These are phyloP conservation scores for Pempheris klunzingeri DNA, from an alignment of 2,797 vertebrate species.

Conservation along the genomic window DNA sequence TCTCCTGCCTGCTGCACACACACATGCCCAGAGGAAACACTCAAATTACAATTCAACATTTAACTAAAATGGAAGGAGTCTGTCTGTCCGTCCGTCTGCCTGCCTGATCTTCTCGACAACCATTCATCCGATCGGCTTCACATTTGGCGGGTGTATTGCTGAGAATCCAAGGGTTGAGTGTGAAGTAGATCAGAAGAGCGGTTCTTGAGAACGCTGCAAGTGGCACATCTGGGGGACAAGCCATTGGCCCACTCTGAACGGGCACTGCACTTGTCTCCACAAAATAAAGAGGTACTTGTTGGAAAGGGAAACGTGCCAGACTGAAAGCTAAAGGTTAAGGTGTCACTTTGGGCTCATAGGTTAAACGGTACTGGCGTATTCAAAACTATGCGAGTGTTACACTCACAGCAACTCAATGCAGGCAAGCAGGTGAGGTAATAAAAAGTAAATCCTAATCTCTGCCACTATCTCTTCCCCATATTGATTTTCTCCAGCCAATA, in stretches of 20 bases:
- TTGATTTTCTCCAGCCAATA: constrained; percentile 80
- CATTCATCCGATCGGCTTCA: no score
- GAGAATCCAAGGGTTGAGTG: no score
- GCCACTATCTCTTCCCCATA: constrained; percentile 62
- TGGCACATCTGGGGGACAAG: no score
- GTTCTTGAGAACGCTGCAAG: no score
- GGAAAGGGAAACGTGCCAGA: constrained; percentile 15
- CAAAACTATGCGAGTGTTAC: constrained; percentile 26
- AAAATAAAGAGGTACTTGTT: constrained; percentile 34
- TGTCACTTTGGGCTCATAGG: constrained; percentile 8
- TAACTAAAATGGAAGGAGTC: no score
- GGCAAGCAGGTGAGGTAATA: constrained; percentile 43
- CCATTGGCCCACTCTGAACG: no score
- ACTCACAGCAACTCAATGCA: constrained; percentile 9
- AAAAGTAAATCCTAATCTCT: constrained; percentile 70
- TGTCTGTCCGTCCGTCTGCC: no score
- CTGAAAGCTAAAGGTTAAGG: constrained; percentile 2
- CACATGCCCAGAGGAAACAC: constrained; percentile 39
- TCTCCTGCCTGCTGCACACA: constrained; percentile 15
- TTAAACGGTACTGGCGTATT: background rate
- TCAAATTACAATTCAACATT: constrained; percentile 40
- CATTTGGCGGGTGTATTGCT: no score
- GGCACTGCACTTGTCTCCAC: background rate
- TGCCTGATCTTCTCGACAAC: no score
- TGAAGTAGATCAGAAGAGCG: no score